Base-by-base conservation (phyloP, 1,140 invertebrate genomes). In the Lordiphosa clarofinis region DNA sequence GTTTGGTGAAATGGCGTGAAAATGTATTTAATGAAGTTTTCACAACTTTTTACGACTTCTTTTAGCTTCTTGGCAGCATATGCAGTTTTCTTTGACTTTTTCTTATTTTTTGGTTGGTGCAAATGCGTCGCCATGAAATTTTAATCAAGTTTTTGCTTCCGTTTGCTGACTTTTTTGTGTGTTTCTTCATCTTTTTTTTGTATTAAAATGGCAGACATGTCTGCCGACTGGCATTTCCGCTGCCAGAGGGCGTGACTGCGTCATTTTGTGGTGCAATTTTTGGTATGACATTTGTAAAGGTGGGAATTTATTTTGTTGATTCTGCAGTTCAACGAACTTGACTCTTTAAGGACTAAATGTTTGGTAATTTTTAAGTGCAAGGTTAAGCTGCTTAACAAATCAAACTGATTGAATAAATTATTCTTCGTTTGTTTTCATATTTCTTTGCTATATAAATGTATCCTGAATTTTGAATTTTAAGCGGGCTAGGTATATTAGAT, bases 111-210 rank as follows among this genome's bases (percentile, higher is more conserved):
- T 55, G 55, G 38, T 19, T 50, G 63, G 37, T 64, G 60, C 31
- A 59, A 69, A 66, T 67, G 64, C 59, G 57, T 72, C 64, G 64
- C 64, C 55, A 72, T 72, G 58, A 72, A 72, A 72, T 72, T 72
- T 67, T 72, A 72, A 72, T 72, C 68, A 72, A 72, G 63, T 71
- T 58, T 50, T 50, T 35, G 12, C 60, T 64, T 68, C 60, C 60
- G 60, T 53, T 58, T 56, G 52, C 48, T 13, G 15, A 7, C 6
- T 5, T 7, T 7, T 28, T n/a, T n/a, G n/a, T n/a, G n/a, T n/a
- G n/a, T n/a, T n/a, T n/a, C n/a, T n/a, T n/a, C n/a, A n/a, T n/a
- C n/a, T n/a, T n/a, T 21, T 37, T 49, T 50, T 11, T 36, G 11
- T 49, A 50, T 56, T 39, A 8, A 67, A 56, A 71, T 62, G 54